Percentiles rank a stretch among this genome's conserved stretches.
Conservation (phyloP, 2,888 invertebrate genomes). For the Aleiodes testaceus region DNA sequence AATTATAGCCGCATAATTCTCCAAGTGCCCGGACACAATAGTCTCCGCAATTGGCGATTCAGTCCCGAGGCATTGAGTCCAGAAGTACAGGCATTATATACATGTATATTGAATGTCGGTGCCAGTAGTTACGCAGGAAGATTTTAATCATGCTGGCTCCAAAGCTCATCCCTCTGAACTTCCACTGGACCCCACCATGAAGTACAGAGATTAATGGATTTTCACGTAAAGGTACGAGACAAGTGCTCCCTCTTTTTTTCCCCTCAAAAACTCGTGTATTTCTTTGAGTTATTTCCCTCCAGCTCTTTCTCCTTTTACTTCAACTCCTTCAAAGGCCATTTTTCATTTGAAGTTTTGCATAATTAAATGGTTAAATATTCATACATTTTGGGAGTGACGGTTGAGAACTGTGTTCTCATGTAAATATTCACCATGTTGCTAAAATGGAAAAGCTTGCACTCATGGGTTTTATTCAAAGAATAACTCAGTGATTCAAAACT, state of each 20-base stretch:
- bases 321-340: not conserved
- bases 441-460: too few species aligned
- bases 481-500: too few species aligned
- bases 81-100: slow-evolving; percentile 17
- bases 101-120: slow-evolving; percentile 24
- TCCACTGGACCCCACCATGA: slow-evolving; percentile 34
- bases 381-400: not conserved
- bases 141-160: slow-evolving; percentile 48
- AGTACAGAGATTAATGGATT: slow-evolving; percentile 49
- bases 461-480: too few species aligned
- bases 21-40: slow-evolving; percentile 8
- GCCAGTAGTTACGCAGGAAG: slow-evolving; percentile 37
- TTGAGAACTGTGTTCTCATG: too few species aligned
- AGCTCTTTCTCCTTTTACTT: slow-evolving; percentile 1
- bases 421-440: too few species aligned
- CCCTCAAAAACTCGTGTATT: not conserved
- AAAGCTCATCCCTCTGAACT: slow-evolving; percentile 23
- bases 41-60: slow-evolving; percentile 18
- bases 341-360: too few species aligned
- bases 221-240: slow-evolving; percentile 39
- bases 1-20: slow-evolving; percentile 14
- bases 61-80: slow-evolving; percentile 5
- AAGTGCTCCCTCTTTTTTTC: slow-evolving; percentile 21
- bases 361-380: slow-evolving; percentile 31
- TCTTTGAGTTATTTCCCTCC: slow-evolving; percentile 22